Base-by-base conservation (phyloP, 2,888 invertebrate genomes). In the Protophormia terraenovae region DNA sequence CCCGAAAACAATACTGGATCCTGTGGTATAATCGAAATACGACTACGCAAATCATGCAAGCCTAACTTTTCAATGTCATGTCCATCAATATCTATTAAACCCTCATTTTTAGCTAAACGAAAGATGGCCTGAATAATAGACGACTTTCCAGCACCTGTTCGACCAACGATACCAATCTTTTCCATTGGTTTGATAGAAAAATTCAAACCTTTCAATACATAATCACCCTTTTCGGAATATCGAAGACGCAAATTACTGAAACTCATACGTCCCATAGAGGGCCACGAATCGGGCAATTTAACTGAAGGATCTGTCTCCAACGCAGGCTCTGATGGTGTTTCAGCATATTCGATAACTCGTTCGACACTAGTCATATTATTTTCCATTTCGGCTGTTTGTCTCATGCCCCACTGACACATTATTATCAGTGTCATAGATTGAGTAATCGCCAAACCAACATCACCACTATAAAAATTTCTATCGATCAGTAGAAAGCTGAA, bases 1-100 rank as follows among this genome's bases (percentile, higher is more conserved):
- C 96, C 96, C 0, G 96, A 96, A 91, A 98, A 98, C n/a, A 98
- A 92, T 22, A 97, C 95, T 0, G 98, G 97, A 89, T 97, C 97
- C 94, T 98, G 98, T 0, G 98, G 98, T 89, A 98, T 98, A 84
- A 98, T 98, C 0, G 98, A 96, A 79, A 98, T 96, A 89, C 95
- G 96, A 76, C 94, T 95, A 60, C 98, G 94, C 16, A 98, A 93
- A 88, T 97, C 96, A 91, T 96, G 94, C 5, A 98, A 93, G 0
- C 96, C 96, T 69, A 98, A 93, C 5, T 93, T 93, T 50, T 93
- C 94, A 0, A 95, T 96, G 78, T 96, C 94, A 0, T 96, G 91
- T 14, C 94, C 95, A 90, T 98, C 98, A 82, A 98, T 96, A 83
- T 93, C 91, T 24, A 98, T 95, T n/a, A 93, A 90, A 0, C 98